Evolutionary conservation across 1,140 invertebrate genomes (phyloP).

Genomic region (Bathynomus jamesi): DNA sequence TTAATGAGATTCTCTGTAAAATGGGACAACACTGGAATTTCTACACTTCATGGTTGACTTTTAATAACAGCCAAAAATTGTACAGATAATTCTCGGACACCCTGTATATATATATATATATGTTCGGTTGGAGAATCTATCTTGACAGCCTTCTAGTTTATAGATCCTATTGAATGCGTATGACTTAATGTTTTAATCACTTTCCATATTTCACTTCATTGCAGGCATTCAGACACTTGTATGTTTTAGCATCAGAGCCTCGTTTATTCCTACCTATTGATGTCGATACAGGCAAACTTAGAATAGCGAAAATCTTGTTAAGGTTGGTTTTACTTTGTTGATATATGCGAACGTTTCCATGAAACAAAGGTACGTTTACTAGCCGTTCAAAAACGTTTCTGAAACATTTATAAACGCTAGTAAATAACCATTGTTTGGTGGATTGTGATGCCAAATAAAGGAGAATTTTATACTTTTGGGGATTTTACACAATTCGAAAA

Average conservation of each 20-base stretch:
- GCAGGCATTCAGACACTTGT: slow-evolving; percentile 90
- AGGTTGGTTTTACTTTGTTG: slow-evolving; percentile 11
- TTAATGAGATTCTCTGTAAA: no score
- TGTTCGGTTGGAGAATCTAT: not conserved
- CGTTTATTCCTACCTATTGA: slow-evolving; percentile 77
- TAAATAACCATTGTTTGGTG: not conserved
- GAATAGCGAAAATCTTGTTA: slow-evolving; percentile 21
- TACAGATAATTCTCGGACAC: no score
- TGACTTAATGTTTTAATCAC: not conserved
- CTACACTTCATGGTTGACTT: no score
- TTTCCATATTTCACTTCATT: slow-evolving; percentile 62
- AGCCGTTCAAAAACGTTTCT: no score
- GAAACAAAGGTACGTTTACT: not conserved
- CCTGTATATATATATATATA: not conserved
- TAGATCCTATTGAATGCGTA: not conserved
- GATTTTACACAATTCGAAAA: not conserved
- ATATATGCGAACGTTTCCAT: not conserved
- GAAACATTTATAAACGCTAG: not conserved
- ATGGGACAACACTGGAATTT: no score
- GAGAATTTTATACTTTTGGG: not conserved
- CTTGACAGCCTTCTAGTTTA: no score
- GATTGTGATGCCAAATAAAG: not conserved
- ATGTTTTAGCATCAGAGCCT: slow-evolving; percentile 85
- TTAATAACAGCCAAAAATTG: no score
- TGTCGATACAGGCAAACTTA: slow-evolving; percentile 56